Percentiles rank a stretch among this genome's conserved stretches.
Evolutionary conservation across 2,113 vertebrate genomes (phyloP).

Genomic region (Trichechus manatus): DNA sequence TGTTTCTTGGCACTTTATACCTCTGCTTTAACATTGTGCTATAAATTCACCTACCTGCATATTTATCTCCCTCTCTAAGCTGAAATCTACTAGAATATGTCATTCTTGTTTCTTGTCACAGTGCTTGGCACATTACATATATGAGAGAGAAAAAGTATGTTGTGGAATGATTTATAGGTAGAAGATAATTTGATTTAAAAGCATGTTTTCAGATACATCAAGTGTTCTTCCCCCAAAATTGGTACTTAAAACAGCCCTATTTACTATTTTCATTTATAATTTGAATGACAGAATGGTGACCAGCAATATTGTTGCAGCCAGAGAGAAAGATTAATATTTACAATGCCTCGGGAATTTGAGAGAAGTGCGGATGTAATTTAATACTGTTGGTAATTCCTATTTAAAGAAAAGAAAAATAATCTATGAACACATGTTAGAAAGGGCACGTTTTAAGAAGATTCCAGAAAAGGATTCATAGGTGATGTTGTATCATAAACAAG

Average conservation of each 20-base stretch:
- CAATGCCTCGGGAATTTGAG: not conserved
- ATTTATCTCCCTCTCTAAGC: not conserved
- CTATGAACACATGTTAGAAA: conserved; percentile 20
- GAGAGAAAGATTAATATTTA: conserved; percentile 46
- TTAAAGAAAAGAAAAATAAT: not conserved
- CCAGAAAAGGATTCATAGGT: not conserved
- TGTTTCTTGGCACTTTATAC: not conserved
- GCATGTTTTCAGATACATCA: not conserved
- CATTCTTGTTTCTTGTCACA: not conserved
- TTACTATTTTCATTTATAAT: conserved; percentile 50
- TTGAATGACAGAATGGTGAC: conserved; percentile 21
- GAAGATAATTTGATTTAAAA: not conserved
- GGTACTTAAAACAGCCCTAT: not conserved
- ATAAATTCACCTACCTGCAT: not conserved
- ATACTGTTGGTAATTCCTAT: not conserved
- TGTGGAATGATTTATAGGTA: not conserved
- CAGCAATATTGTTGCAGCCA: not conserved
- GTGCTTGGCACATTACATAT: not conserved
- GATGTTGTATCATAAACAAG: conserved; percentile 1
- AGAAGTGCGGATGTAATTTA: conserved; percentile 3
- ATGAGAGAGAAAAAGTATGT: not conserved
- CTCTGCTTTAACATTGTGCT: conserved; percentile 32
- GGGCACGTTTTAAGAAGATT: not conserved
- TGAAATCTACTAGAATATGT: not conserved
- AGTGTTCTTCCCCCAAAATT: not conserved